Percentiles rank a stretch among this genome's conserved stretches.
phyloP scores from a whole-genome alignment of 2,113 vertebrate species.

The Aspidoscelis tigris region DNA sequence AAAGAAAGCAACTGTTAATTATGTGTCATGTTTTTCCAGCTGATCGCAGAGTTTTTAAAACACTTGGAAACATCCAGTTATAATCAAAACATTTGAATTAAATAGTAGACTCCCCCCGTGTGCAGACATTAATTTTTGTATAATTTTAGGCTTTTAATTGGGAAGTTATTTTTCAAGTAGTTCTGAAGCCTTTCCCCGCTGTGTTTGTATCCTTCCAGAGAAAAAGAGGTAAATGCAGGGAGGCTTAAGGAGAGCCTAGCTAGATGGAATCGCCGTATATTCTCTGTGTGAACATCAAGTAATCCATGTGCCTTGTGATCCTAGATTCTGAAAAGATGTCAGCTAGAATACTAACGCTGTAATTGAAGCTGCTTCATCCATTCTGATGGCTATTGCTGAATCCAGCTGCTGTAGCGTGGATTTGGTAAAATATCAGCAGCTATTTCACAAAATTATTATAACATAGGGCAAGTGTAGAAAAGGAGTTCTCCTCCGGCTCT shows the following conservation, averaged over 20 bases:
- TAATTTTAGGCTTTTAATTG: neutral
- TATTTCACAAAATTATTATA: neutral
- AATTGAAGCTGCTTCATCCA: slow-evolving; percentile 60
- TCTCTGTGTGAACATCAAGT: too few species aligned
- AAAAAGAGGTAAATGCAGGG: neutral
- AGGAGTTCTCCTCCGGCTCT: too few species aligned
- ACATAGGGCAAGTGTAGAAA: neutral
- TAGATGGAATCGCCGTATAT: neutral
- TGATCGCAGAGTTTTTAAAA: neutral
- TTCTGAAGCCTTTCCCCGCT: neutral
- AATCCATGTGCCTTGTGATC: neutral
- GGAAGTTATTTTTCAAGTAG: neutral
- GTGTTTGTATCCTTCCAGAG: neutral
- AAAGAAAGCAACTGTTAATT: neutral
- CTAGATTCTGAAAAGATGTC: slow-evolving; percentile 56
- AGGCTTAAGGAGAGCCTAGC: too few species aligned
- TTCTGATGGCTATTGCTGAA: neutral
- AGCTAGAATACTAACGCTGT: slow-evolving; percentile 33
- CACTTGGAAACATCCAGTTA: neutral
- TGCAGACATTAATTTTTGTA: neutral
- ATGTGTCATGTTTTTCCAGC: neutral
- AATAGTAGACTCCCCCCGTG: neutral
- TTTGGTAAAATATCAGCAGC: neutral
- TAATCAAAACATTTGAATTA: slow-evolving; percentile 6
- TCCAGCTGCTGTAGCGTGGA: accelerated